Evolutionary conservation across 2,888 invertebrate species (phyloP), one percentile per base, ranked within the genome.

Genomic region (Drosophila lacicola): DNA sequence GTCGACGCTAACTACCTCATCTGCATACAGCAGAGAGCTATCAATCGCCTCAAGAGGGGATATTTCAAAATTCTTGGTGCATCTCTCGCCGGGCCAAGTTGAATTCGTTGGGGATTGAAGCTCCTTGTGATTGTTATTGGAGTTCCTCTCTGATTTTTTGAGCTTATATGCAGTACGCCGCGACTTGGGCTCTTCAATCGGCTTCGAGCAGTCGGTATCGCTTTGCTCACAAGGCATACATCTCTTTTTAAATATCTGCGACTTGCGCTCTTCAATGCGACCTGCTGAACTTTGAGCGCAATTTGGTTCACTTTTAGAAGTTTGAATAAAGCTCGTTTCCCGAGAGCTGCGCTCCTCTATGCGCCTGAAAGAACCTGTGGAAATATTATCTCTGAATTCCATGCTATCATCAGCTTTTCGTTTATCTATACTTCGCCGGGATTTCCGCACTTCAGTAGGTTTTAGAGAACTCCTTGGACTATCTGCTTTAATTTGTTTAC

Each of bases 1-100:
- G 4, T 60, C 58, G n/a, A 13, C 37, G 29, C 58, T 75, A 17
- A 19, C 17, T 1, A 42, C 6, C 6, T 37, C 17, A 14, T 42
- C 3, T 0, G 10, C 34, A 42, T 39, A 41, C 10, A 6, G 8
- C n/a, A 46, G 13, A 19, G 10, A 65, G 2, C 25, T 42, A 4
- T 64, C 21, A 14, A 44, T 42, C 9, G 21, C 4, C 6, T 6
- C 36, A 10, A 21, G 1, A 3, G 17, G 11, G 8, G 1, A 36
- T 13, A 1, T 9, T 8, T 11, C 14, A 4, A 8, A 17, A 25
- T 37, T 8, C 8, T 29, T 19, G 6, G 34, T 13, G 5, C 42
- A 47, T 17, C 36, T 36, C 13, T 8, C 34, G n/a, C 47, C 46
- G 0, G 5, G 14, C 1, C 21, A 51, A 0, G 10, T 36, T 1